Percentiles rank a stretch among this genome's conserved stretches.
Evolutionary conservation across 1,140 invertebrate genomes (phyloP).

Genomic region (Drosophila subobscura): DNA sequence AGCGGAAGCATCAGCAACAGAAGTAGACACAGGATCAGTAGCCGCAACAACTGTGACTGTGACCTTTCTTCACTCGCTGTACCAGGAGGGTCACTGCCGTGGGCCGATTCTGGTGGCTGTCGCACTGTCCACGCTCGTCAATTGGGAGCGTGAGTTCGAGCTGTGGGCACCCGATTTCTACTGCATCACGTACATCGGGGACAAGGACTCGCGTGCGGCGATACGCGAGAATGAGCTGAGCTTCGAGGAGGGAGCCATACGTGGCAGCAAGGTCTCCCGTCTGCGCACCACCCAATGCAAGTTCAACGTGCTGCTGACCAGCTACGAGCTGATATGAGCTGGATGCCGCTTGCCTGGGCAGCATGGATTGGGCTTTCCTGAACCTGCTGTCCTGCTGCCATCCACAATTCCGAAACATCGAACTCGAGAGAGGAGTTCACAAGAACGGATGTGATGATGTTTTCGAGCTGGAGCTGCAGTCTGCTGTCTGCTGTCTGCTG

Average conservation of each 20-base stretch:
- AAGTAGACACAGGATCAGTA: too few species aligned
- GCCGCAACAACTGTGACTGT: too few species aligned
- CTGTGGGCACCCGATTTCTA: slow-evolving; percentile 99
- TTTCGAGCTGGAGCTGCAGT: too few species aligned
- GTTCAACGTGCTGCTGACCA: slow-evolving; percentile 99
- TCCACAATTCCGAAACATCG: too few species aligned
- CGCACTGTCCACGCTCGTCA: slow-evolving; percentile 99
- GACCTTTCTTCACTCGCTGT: slow-evolving; percentile 98
- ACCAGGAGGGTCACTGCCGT: slow-evolving; percentile 99
- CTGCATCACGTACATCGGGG: slow-evolving; percentile 98
- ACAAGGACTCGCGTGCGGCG: slow-evolving; percentile 98
- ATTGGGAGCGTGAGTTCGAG: slow-evolving; percentile 99
- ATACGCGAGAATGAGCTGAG: slow-evolving; percentile 99
- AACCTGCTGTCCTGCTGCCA: too few species aligned
- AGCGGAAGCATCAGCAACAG: too few species aligned
- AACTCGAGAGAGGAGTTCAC: too few species aligned
- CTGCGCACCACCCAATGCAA: slow-evolving; percentile 95
- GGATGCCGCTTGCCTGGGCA: slow-evolving; percentile 97
- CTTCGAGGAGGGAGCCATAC: slow-evolving; percentile 97
- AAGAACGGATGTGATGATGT: too few species aligned
- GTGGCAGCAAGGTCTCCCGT: slow-evolving; percentile 90
- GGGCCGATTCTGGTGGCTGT: slow-evolving; percentile 99
- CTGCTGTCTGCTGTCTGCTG: too few species aligned
- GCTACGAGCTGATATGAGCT: slow-evolving; percentile 99
- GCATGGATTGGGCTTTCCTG: slow-evolving; percentile 99